These are phyloP conservation scores for Nomada fucata DNA, from an alignment of 2,888 invertebrate genomes.

Conservation along the genomic window DNA sequence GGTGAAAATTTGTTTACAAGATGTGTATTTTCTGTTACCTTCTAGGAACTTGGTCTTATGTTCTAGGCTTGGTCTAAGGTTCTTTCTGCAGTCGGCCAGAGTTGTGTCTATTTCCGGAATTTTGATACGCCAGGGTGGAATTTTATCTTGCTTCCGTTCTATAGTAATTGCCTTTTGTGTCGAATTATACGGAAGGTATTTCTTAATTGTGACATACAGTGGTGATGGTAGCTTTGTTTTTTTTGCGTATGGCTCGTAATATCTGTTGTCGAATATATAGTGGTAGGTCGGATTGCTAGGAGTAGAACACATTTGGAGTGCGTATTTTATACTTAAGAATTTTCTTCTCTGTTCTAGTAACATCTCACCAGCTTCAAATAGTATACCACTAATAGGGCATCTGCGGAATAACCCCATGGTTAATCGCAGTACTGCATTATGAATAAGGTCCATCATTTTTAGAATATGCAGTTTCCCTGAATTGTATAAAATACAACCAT, in stretches of 20 bases:
- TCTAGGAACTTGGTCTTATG: background rate
- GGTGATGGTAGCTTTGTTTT: background rate
- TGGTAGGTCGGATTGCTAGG: background rate
- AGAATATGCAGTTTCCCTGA: background rate
- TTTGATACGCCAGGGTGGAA: too few relatives aligned
- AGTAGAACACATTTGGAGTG: background rate
- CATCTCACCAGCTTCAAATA: background rate
- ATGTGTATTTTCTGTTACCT: too few relatives aligned
- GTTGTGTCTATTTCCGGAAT: background rate
- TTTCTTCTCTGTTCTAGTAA: too few relatives aligned
- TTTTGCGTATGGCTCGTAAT: background rate
- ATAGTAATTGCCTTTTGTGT: background rate
- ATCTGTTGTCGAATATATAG: background rate
- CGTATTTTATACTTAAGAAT: too few relatives aligned
- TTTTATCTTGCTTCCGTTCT: background rate
- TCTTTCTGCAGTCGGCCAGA: conserved; percentile 2
- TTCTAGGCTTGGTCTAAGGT: background rate
- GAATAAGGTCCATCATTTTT: background rate
- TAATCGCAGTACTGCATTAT: background rate
- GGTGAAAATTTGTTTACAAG: too few relatives aligned
- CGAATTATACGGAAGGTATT: background rate
- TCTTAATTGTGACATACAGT: background rate
- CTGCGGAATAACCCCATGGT: background rate
- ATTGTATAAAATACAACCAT: background rate
- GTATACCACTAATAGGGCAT: background rate